A percentile compares a stretch with the other conserved stretches of the same genome.
Conservation (phyloP, 2,113 vertebrate species). For the Copsychus sechellarum region DNA sequence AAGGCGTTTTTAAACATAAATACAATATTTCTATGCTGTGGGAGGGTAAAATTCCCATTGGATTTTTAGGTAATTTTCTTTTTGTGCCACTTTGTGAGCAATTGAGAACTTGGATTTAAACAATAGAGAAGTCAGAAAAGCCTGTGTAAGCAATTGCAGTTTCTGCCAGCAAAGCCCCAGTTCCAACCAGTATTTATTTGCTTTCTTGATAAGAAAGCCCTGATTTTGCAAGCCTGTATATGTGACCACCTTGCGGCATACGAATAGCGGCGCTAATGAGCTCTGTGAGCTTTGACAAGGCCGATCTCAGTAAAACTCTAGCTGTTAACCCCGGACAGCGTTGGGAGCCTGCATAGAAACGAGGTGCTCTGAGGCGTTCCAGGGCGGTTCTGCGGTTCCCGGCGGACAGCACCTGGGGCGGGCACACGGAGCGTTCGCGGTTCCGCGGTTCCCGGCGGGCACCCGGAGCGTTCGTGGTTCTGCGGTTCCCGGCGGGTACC, state of each 20-base stretch:
- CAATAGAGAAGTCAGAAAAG: neutral
- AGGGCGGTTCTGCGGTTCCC: rapidly evolving
- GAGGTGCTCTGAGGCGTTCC: rapidly evolving
- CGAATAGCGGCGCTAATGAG: rapidly evolving
- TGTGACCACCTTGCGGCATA: rapidly evolving
- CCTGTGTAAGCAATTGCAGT: neutral
- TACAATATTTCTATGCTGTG: rapidly evolving
- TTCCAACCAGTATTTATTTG: neutral
- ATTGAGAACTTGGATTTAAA: neutral
- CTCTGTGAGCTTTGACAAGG: neutral
- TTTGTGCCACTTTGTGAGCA: neutral
- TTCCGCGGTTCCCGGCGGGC: too few species aligned
- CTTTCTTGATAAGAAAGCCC: neutral
- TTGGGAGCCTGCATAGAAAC: rapidly evolving
- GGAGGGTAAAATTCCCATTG: rapidly evolving
- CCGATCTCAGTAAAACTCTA: rapidly evolving
- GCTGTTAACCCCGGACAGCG: rapidly evolving
- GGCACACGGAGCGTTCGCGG: too few species aligned
- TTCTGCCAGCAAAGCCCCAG: neutral
- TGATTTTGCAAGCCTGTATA: neutral
- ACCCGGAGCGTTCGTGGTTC: too few species aligned
- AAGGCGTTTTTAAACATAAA: neutral
- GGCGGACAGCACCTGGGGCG: rapidly evolving
- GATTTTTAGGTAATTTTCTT: neutral
- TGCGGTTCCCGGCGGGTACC: too few species aligned